Conservation (phyloP, 2,113 vertebrate species). For the Tachysurus fulvidraco region DNA sequence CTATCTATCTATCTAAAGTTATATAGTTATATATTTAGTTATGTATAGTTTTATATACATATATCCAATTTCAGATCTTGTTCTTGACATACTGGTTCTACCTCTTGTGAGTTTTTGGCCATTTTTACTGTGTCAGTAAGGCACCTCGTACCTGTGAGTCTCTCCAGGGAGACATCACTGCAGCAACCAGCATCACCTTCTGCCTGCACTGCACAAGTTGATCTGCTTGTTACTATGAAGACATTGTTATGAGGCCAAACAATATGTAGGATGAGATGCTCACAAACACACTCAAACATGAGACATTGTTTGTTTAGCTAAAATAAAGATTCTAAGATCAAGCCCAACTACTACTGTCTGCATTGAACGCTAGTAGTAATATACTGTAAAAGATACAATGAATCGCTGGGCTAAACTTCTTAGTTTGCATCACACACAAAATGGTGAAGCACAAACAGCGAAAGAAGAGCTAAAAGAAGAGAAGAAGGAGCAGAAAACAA, state of each 20-base stretch:
- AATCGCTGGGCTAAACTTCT: slow-evolving; percentile 68
- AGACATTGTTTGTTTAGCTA: not conserved
- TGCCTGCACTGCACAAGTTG: slow-evolving; percentile 41
- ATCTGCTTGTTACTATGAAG: slow-evolving; percentile 53
- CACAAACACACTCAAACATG: not conserved
- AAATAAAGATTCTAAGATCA: not conserved
- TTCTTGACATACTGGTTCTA: slow-evolving; percentile 2
- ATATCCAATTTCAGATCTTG: not conserved
- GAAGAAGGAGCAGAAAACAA: slow-evolving; percentile 49
- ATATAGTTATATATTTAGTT: no score
- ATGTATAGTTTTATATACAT: no score
- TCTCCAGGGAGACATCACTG: slow-evolving; percentile 53
- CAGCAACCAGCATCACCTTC: slow-evolving; percentile 68
- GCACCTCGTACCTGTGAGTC: slow-evolving; percentile 10
- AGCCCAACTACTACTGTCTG: not conserved
- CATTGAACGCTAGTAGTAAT: not conserved
- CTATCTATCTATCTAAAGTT: not conserved
- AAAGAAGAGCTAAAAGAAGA: slow-evolving; percentile 38
- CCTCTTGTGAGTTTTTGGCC: not conserved
- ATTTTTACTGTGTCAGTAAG: not conserved
- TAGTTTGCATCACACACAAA: slow-evolving; percentile 56
- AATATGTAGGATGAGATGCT: not conserved
- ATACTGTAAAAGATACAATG: slow-evolving; percentile 3
- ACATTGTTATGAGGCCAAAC: slow-evolving; percentile 33
- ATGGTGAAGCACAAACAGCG: slow-evolving; percentile 39